A percentile compares a stretch with the other conserved stretches of the same genome.
These are phyloP conservation scores for Ciconia boyciana DNA, from an alignment of 2,113 vertebrate genomes.

Conservation along the genomic window DNA sequence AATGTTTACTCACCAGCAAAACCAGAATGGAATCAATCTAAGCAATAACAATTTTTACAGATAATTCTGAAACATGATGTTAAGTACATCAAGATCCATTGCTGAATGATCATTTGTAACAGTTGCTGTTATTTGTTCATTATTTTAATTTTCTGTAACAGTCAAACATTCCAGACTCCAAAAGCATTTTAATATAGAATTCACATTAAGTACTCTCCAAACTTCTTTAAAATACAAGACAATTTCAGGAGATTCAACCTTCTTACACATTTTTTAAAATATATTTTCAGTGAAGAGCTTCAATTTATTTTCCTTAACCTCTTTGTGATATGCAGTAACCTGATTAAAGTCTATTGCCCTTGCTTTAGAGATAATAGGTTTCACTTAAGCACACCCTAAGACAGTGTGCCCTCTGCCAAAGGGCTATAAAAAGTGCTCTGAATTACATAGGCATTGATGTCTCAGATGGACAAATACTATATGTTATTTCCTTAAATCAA, in stretches of 20 bases:
- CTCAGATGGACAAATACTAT: not conserved
- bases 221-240: not conserved
- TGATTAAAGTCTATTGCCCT: not conserved
- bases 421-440: not conserved
- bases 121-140: not conserved
- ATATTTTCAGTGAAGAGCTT: not conserved
- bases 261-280: not conserved
- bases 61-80: not conserved
- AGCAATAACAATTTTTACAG: not conserved
- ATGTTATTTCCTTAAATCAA: not conserved
- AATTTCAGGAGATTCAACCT: not conserved
- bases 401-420: not conserved
- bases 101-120: not conserved
- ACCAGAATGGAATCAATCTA: not conserved
- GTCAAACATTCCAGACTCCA: not conserved
- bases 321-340: not conserved
- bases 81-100: not conserved
- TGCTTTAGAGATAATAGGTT: not conserved
- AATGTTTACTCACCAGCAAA: not conserved
- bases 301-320: not conserved
- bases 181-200: not conserved
- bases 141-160: not conserved
- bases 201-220: not conserved
- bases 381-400: not conserved
- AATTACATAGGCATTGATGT: not conserved